These are phyloP conservation scores for Rhinoraja longicauda DNA, from an alignment of 2,797 vertebrate genomes.

Conservation along the genomic window DNA sequence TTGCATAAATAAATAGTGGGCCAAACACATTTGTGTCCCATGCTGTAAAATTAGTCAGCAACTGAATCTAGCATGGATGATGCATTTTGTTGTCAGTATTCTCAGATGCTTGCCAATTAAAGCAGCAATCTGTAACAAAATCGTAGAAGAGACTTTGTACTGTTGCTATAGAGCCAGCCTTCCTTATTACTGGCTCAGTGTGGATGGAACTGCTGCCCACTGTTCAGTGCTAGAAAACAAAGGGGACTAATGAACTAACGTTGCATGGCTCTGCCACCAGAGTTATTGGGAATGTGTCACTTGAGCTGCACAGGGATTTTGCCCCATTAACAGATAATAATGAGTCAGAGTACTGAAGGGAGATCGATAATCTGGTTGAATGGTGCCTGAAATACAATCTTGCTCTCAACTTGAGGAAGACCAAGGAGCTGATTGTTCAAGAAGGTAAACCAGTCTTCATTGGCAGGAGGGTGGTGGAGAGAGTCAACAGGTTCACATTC, in stretches of 20 bases:
- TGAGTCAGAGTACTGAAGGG: too few relatives aligned
- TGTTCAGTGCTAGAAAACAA: not conserved
- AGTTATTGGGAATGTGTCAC: not conserved
- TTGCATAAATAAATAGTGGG: too few relatives aligned
- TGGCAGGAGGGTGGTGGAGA: too few relatives aligned
- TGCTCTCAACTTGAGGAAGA: too few relatives aligned
- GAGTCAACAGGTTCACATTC: too few relatives aligned
- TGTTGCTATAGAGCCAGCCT: not conserved
- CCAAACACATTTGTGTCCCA: not conserved
- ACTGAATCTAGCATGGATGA: too few relatives aligned
- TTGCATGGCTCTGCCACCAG: not conserved
- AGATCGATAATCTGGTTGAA: too few relatives aligned
- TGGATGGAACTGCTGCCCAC: not conserved
- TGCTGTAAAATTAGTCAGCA: not conserved
- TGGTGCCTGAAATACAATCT: too few relatives aligned
- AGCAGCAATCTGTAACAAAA: not conserved
- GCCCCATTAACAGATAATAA: too few relatives aligned
- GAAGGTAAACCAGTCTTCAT: too few relatives aligned
- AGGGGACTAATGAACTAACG: not conserved
- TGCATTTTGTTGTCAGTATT: not conserved
- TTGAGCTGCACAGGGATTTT: not conserved
- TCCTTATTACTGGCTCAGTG: not conserved
- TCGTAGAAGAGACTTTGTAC: not conserved
- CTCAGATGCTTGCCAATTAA: too few relatives aligned
- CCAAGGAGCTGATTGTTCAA: too few relatives aligned